Percentiles rank a stretch among this genome's conserved stretches.
Evolutionary conservation across 2,888 invertebrate species (phyloP).

Genomic region (Pheosia tremula): DNA sequence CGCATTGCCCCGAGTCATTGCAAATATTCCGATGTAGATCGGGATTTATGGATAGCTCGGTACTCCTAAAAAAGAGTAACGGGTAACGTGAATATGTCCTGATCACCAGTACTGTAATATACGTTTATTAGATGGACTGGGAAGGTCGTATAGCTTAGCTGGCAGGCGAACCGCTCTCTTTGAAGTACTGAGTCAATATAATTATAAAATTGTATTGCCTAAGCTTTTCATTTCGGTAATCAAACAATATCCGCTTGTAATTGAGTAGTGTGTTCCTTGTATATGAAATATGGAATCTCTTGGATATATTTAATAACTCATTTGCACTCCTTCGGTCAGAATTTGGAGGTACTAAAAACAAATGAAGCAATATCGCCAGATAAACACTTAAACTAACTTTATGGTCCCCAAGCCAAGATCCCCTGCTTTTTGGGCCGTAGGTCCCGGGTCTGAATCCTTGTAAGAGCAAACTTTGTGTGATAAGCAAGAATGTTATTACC

Average conservation of each 20-base stretch:
- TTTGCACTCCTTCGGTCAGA: too few relatives aligned
- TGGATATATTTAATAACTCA: too few relatives aligned
- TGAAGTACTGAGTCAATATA: not conserved
- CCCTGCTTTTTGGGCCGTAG: too few relatives aligned
- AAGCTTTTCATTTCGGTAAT: not conserved
- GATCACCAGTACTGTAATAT: conserved; percentile 1
- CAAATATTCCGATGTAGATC: conserved; percentile 22
- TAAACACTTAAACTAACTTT: too few relatives aligned
- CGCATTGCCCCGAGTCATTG: conserved; percentile 11
- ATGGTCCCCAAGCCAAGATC: too few relatives aligned
- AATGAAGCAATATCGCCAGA: too few relatives aligned
- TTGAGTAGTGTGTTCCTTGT: not conserved
- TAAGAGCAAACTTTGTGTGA: too few relatives aligned
- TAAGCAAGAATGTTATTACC: too few relatives aligned
- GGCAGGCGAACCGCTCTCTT: not conserved
- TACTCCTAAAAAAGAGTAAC: conserved; percentile 29
- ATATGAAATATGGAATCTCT: too few relatives aligned
- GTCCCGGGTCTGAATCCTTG: too few relatives aligned
- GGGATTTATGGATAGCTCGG: conserved; percentile 31
- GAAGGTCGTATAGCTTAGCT: not conserved
- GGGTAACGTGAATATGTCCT: not conserved
- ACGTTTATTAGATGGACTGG: not conserved
- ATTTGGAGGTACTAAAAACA: too few relatives aligned
- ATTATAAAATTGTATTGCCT: not conserved
- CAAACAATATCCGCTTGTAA: not conserved